Evolutionary conservation across 2,113 vertebrate species (phyloP), one percentile per base, ranked within the genome.

Genomic region (Chlamydotis undulata): DNA sequence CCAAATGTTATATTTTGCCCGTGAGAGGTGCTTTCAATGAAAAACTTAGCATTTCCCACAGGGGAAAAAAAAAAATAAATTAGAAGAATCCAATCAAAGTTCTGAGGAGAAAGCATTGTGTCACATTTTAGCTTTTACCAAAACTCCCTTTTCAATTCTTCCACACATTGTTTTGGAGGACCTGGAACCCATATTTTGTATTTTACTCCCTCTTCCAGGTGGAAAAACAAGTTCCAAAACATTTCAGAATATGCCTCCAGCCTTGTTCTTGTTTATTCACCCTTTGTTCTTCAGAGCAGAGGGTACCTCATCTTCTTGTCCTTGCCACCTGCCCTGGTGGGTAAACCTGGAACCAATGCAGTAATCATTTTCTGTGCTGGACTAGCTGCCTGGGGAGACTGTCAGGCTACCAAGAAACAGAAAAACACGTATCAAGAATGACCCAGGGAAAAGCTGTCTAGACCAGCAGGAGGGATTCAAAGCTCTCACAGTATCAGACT

Each of bases 21-120:
- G 3, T 1, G 6, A 74, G 29, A 35, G 31, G 50, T 19, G 52
- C n/a, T 67, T 49, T 23, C 52, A 80, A 4, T 11, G 6, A 64
- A 47, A 67, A 43, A 17, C 3, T 47, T 18, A 10, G 6, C 4
- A 4, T 35, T 49, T 22, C 16, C 35, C 35, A 26, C 4, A 19
- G 7, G 9, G 39, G 10, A 39, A 39, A 39, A 39, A 39, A 1
- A 4, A 57, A 19, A 43, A 14, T 18, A 5, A 6, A 55, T 3
- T 1, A 12, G 3, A 56, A 52, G 5, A 81, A 77, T 19, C 0
- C 33, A 29, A 64, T 8, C 19, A 19, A 26, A 50, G 16, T 31
- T 47, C 50, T n/a, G 21, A 80, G 75, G 7, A 52, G 9, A 69
- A 69, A 50, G 28, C 12, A 26, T 8, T 45, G 4, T 8, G 4